These are phyloP conservation scores for Echinometra lucunter DNA, from an alignment of 53 echinoderm and acorn worm species.

Conservation along the genomic window DNA sequence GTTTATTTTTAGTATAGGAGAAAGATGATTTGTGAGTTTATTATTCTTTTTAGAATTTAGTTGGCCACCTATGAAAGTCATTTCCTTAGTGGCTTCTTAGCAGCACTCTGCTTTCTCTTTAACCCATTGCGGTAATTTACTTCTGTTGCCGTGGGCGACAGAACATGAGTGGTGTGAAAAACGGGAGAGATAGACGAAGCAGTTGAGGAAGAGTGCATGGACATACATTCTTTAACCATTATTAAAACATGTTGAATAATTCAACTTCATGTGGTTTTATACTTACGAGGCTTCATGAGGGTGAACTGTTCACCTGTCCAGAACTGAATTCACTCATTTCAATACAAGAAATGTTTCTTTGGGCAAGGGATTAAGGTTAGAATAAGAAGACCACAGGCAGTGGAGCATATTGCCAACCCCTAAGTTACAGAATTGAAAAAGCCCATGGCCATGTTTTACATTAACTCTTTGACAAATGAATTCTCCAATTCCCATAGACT, in stretches of 20 bases:
- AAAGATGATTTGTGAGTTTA: too few relatives aligned
- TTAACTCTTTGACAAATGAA: too few relatives aligned
- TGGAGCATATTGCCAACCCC: background rate
- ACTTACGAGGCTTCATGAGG: background rate
- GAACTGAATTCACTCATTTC: too few relatives aligned
- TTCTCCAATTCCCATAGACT: too few relatives aligned
- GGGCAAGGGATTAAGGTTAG: background rate
- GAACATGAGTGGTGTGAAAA: background rate
- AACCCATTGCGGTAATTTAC: background rate
- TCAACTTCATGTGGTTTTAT: conserved; percentile 6
- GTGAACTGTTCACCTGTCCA: too few relatives aligned
- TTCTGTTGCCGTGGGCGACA: background rate
- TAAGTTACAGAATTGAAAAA: background rate
- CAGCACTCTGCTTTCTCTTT: background rate
- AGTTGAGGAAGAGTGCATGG: background rate
- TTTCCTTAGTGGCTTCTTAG: too few relatives aligned
- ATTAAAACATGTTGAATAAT: background rate
- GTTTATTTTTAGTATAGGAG: too few relatives aligned
- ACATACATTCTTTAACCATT: background rate
- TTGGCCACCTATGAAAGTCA: too few relatives aligned
- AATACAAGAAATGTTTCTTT: too few relatives aligned
- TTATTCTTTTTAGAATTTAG: too few relatives aligned
- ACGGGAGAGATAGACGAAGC: background rate
- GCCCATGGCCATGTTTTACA: background rate
- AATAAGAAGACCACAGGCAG: background rate